A percentile compares a stretch with the other conserved stretches of the same genome.
Conservation (phyloP, 2,113 vertebrate genomes). For the Chloebia gouldiae region DNA sequence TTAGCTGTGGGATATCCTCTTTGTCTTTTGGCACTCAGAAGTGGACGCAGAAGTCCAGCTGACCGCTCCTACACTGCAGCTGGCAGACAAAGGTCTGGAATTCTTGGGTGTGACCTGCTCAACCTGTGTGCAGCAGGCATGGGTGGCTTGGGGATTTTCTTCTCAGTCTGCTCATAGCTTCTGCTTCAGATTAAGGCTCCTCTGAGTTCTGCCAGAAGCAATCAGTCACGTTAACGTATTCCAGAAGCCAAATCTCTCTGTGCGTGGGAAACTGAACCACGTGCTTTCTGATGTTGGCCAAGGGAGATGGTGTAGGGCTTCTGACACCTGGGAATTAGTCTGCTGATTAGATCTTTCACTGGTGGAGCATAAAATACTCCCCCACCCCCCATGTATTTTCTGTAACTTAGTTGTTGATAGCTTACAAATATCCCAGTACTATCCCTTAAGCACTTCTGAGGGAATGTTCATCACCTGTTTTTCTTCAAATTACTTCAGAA, state of each 20-base stretch:
- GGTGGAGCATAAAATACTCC: neutral
- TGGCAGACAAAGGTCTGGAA: neutral
- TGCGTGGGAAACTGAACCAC: neutral
- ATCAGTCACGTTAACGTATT: constrained; percentile 27
- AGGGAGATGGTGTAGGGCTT: constrained; percentile 1
- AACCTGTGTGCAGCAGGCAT: neutral
- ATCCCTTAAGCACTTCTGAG: constrained; percentile 18
- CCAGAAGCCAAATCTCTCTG: constrained; percentile 5
- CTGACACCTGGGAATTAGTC: constrained; percentile 25
- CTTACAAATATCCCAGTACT: constrained; percentile 35
- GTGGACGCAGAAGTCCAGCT: neutral
- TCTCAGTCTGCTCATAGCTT: neutral
- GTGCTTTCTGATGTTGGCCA: neutral
- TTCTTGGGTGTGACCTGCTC: neutral
- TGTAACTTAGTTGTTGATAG: constrained; percentile 12
- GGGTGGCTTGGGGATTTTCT: neutral
- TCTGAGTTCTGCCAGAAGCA: neutral
- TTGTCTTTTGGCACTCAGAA: neutral
- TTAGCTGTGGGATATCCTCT: neutral
- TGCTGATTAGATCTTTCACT: constrained; percentile 40
- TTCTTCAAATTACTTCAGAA: constrained; percentile 55
- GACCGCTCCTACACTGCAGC: neutral
- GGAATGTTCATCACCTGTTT: constrained; percentile 52
- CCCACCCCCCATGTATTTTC: neutral
- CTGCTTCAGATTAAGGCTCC: constrained; percentile 10